These are phyloP conservation scores for Drosophila subobscura DNA, from an alignment of 1,140 invertebrate genomes.

Conservation along the genomic window DNA sequence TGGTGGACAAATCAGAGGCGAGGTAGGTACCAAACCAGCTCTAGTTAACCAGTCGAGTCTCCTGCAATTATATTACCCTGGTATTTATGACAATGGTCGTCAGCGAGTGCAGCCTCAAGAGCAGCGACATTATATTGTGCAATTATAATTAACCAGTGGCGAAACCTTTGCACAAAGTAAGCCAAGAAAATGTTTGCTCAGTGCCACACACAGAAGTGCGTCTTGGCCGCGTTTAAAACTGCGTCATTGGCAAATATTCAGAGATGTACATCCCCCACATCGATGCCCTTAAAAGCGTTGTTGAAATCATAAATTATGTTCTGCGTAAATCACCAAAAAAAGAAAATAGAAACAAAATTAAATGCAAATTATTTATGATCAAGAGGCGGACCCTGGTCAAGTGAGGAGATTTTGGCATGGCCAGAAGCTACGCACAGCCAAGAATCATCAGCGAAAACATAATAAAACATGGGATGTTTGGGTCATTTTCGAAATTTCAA, in stretches of 20 bases:
- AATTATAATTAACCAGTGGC: constrained; percentile 63
- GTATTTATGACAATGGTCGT: constrained; percentile 31
- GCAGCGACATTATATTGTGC: constrained; percentile 64
- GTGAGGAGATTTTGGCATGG: constrained; percentile 8
- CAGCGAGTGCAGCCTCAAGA: constrained; percentile 26
- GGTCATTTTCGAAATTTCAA: constrained; percentile 33
- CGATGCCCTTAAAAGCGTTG: constrained; percentile 21
- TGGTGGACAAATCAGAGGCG: constrained; percentile 23
- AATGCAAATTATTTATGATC: constrained; percentile 46
- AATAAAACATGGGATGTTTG: constrained; percentile 1
- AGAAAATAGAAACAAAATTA: constrained; percentile 9
- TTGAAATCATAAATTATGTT: constrained; percentile 54
- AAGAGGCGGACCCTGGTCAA: constrained; percentile 1
- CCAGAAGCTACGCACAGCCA: constrained; percentile 15
- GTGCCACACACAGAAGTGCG: constrained; percentile 24
- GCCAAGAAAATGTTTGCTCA: constrained; percentile 21
- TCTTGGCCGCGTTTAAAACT: constrained; percentile 7
- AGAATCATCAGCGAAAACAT: constrained; percentile 28
- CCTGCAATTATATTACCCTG: constrained; percentile 45
- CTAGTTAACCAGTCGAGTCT: constrained; percentile 31
- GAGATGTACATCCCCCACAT: constrained; percentile 29
- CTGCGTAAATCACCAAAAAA: constrained; percentile 23
- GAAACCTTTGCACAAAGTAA: constrained; percentile 50
- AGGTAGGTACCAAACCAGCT: constrained; percentile 52
- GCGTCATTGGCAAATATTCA: constrained; percentile 46